Conservation (phyloP, 2,797 vertebrate species). For the Okamejei kenojei region DNA sequence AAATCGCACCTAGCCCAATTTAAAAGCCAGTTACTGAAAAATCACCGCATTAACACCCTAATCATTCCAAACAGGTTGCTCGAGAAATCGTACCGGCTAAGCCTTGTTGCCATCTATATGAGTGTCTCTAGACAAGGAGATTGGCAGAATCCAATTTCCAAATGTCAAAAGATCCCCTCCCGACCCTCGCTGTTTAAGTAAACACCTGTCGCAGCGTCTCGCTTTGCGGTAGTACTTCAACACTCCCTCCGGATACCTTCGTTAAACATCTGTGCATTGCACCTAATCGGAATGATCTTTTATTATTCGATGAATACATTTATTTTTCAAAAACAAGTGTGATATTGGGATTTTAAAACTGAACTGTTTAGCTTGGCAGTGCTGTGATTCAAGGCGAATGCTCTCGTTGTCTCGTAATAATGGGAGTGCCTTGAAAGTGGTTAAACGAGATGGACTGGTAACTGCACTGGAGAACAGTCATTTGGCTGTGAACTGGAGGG, state of each 20-base stretch:
- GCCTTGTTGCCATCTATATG: no score
- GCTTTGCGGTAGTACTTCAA: background rate
- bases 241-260: background rate
- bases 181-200: background rate
- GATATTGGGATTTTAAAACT: background rate
- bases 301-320: background rate
- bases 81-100: background rate
- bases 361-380: background rate
- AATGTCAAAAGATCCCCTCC: background rate
- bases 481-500: background rate
- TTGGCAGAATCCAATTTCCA: background rate
- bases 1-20: background rate
- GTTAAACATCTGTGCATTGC: background rate
- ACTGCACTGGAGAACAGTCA: background rate
- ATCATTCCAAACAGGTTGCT: background rate
- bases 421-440: slow-evolving; percentile 30
- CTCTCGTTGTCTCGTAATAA: background rate
- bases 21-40: background rate
- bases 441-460: slow-evolving; percentile 38
- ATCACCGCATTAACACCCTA: background rate
- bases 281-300: background rate
- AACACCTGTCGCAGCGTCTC: background rate
- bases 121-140: background rate
- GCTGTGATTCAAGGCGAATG: no score
- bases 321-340: background rate